Evolutionary conservation across 2,113 vertebrate species (phyloP).

Genomic region (Capreolus pygargus): DNA sequence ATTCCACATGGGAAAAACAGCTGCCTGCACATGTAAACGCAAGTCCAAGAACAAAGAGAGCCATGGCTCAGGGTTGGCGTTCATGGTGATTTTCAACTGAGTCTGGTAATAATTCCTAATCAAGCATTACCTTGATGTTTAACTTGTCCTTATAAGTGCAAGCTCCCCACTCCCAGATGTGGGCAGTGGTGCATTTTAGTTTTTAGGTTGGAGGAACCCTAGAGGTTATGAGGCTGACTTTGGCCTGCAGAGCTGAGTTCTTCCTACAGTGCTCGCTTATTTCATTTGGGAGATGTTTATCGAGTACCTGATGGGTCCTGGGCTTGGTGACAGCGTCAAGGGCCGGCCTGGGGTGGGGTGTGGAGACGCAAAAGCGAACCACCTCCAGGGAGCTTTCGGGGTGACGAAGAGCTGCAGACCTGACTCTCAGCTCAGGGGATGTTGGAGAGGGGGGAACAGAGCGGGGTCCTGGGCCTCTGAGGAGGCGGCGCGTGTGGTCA

Average conservation of each 20-base stretch:
- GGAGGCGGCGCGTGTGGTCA: neutral
- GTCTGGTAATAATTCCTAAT: neutral
- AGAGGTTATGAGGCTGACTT: neutral
- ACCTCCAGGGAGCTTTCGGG: neutral
- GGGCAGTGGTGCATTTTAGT: neutral
- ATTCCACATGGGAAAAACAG: constrained; percentile 46
- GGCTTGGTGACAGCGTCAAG: neutral
- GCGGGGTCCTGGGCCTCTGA: neutral
- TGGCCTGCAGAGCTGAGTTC: neutral
- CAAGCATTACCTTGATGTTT: neutral
- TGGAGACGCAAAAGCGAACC: neutral
- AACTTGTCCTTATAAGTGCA: neutral
- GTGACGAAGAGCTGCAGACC: neutral
- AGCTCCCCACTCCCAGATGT: neutral
- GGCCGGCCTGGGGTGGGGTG: neutral
- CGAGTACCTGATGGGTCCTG: neutral
- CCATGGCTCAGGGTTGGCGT: neutral
- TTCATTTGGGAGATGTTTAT: neutral
- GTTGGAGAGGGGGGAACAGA: neutral
- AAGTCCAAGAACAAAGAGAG: constrained; percentile 41
- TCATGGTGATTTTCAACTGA: neutral
- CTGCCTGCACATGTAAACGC: constrained; percentile 41
- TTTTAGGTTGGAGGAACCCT: neutral
- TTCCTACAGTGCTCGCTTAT: neutral
- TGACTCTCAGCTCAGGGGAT: neutral